Evolutionary conservation across 2,797 vertebrate species (phyloP).

Genomic region (Lophotriccus pileatus): DNA sequence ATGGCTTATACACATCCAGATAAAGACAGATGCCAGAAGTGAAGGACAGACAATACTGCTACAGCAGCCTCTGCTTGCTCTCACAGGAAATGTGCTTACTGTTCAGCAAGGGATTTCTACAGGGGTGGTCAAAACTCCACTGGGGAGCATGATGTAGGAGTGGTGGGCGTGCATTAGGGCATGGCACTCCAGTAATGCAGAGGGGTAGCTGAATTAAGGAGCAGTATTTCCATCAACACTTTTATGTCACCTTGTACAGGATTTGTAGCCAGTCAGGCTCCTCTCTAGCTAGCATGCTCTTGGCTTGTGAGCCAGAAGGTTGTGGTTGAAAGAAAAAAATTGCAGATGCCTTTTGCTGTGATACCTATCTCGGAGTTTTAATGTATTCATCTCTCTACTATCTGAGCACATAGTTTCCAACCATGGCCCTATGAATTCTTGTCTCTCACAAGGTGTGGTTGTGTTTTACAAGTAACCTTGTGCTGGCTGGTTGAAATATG

Average conservation of each 20-base stretch:
- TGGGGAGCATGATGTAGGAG: background rate
- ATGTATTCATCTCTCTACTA: background rate
- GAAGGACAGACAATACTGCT: background rate
- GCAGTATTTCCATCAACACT: background rate
- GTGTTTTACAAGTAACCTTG: slow-evolving; percentile 16
- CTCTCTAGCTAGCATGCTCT: background rate
- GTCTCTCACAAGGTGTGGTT: background rate
- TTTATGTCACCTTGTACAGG: rapidly evolving
- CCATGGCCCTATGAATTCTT: background rate
- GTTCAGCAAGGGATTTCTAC: background rate
- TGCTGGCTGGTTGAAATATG: background rate
- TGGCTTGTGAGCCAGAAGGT: background rate
- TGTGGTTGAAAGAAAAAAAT: background rate
- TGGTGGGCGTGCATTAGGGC: background rate
- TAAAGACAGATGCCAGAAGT: background rate
- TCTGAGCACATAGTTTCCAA: background rate
- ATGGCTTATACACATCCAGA: background rate
- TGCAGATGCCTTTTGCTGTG: background rate
- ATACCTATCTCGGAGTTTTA: background rate
- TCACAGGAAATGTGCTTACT: background rate
- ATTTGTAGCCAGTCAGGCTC: background rate
- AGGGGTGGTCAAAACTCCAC: background rate
- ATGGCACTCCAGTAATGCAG: rapidly evolving
- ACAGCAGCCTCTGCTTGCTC: background rate
- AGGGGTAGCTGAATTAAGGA: background rate